Conservation (phyloP, 2,888 invertebrate genomes). For the Willowsia nigromaculata region DNA sequence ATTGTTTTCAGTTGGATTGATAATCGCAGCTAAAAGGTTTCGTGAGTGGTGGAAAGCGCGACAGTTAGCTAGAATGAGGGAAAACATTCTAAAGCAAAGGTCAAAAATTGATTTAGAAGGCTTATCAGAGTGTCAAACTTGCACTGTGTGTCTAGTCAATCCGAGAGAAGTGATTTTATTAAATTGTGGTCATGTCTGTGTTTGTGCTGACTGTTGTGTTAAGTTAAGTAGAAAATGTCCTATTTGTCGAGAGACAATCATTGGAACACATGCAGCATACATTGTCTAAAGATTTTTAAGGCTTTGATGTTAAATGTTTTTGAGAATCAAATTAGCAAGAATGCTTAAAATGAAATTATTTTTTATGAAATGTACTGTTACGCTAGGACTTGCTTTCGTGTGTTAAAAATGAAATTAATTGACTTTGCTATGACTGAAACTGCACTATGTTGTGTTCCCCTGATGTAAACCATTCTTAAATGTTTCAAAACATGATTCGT, state of each 20-base stretch:
- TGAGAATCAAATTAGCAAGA: too few species aligned
- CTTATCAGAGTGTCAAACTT: constrained; percentile 77
- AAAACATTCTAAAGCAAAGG: constrained; percentile 73
- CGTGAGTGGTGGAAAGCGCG: constrained; percentile 69
- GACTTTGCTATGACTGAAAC: not conserved
- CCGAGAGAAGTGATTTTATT: constrained; percentile 80
- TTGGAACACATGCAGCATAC: constrained; percentile 75
- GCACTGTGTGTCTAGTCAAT: constrained; percentile 80
- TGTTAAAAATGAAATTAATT: too few species aligned
- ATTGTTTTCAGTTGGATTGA: constrained; percentile 72
- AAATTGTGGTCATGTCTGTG: constrained; percentile 81
- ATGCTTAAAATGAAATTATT: too few species aligned
- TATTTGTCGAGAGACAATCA: constrained; percentile 73
- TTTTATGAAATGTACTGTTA: too few species aligned
- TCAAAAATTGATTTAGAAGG: constrained; percentile 73
- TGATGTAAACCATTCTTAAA: too few species aligned
- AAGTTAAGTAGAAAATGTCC: constrained; percentile 77
- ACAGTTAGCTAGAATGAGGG: constrained; percentile 73
- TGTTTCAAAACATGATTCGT: too few species aligned
- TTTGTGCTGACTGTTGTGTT: constrained; percentile 80
- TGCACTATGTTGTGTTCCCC: not conserved
- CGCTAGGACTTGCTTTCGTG: too few species aligned
- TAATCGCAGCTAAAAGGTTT: constrained; percentile 70
- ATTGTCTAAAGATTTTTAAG: constrained; percentile 65
- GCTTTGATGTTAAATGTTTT: too few species aligned